Percentiles rank a stretch among this genome's conserved stretches.
Evolutionary conservation across 2,888 invertebrate genomes (phyloP).

Genomic region (Sepioteuthis lessoniana): DNA sequence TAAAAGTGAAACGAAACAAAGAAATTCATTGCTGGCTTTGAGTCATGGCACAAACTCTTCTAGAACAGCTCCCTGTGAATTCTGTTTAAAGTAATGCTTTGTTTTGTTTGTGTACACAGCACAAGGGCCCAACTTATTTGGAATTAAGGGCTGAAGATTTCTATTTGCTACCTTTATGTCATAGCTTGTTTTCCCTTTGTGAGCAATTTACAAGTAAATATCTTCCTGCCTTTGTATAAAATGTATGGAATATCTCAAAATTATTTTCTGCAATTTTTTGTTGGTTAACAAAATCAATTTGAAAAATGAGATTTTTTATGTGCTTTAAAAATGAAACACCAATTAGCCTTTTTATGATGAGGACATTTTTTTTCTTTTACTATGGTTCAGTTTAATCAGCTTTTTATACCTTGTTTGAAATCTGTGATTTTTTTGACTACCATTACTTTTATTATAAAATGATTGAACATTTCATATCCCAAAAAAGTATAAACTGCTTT

Average conservation of each 20-base stretch:
- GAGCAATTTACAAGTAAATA: not conserved
- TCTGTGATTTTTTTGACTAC: slow-evolving; percentile 4
- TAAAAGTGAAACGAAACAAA: not conserved
- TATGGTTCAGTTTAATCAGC: slow-evolving; percentile 20
- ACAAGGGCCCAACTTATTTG: not conserved
- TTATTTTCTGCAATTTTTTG: slow-evolving; percentile 23
- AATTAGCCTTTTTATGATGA: slow-evolving; percentile 33
- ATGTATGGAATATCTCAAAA: not conserved
- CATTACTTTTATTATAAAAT: not conserved
- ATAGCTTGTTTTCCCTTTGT: not conserved
- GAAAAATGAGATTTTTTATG: slow-evolving; percentile 8
- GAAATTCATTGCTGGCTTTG: slow-evolving; percentile 13
- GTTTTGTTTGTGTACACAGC: slow-evolving; percentile 6
- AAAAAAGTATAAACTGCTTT: not conserved
- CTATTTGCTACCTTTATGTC: not conserved
- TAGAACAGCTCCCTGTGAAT: slow-evolving; percentile 15
- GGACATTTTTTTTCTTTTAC: not conserved
- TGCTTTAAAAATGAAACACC: slow-evolving; percentile 9
- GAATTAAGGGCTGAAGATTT: not conserved
- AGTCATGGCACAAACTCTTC: slow-evolving; percentile 21
- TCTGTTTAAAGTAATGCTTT: not conserved
- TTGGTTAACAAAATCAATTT: not conserved
- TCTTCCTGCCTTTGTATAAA: not conserved
- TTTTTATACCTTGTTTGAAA: slow-evolving; percentile 9
- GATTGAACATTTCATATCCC: not conserved